phyloP scores from a whole-genome alignment of 2,797 vertebrate species.

The Caiman crocodilus region DNA sequence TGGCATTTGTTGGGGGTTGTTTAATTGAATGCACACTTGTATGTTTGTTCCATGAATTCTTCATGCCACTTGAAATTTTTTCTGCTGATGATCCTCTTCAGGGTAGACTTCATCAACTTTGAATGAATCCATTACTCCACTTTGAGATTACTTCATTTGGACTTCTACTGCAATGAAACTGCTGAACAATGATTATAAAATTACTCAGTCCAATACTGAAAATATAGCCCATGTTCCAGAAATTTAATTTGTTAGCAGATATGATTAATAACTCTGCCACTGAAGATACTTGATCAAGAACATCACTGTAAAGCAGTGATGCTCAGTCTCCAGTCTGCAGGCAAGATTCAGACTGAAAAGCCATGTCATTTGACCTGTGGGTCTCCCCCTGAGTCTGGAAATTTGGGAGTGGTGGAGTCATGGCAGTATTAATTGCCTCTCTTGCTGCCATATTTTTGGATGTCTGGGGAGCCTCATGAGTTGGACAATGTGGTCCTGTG shows the following conservation, averaged over 20 bases:
- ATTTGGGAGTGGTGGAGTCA: too few species aligned
- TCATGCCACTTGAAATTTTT: slow-evolving; percentile 24
- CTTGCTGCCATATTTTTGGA: too few species aligned
- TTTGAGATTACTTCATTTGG: background rate
- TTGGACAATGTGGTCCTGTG: too few species aligned
- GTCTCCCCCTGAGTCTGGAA: too few species aligned
- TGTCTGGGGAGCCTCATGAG: too few species aligned
- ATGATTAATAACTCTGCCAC: slow-evolving; percentile 1
- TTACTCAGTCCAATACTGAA: background rate
- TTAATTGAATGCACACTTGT: background rate
- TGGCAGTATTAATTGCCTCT: too few species aligned
- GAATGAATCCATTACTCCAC: background rate
- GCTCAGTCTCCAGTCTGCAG: too few species aligned
- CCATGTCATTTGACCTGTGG: too few species aligned
- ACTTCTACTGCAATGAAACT: background rate
- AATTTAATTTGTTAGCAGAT: slow-evolving; percentile 72
- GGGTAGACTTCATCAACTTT: background rate
- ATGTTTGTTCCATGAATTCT: background rate
- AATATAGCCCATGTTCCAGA: background rate
- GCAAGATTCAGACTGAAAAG: too few species aligned
- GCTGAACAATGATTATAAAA: slow-evolving; percentile 1
- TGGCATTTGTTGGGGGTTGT: background rate
- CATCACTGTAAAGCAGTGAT: background rate
- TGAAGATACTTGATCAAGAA: background rate
- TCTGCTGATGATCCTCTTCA: background rate